phyloP scores from a whole-genome alignment of 2,113 vertebrate genomes.

The Sterna hirundo region DNA sequence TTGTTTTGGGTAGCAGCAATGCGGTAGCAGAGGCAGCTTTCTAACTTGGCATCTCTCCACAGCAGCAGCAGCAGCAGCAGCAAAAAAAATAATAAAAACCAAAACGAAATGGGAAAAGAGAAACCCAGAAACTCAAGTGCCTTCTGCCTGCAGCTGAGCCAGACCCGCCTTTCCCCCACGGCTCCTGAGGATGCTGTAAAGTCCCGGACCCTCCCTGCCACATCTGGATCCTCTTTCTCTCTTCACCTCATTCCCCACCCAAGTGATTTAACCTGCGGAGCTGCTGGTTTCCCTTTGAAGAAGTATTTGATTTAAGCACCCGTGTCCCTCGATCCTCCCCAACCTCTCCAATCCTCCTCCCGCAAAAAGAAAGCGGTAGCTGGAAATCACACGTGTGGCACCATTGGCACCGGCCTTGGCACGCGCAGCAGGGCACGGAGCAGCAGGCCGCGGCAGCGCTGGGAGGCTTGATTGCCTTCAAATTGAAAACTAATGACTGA shows the following conservation, averaged over 20 bases:
- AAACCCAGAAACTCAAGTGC: background rate
- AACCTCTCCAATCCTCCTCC: background rate
- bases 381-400: background rate
- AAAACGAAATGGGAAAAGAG: background rate
- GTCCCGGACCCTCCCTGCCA: background rate
- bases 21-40: background rate
- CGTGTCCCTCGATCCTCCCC: accelerated
- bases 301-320: background rate
- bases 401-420: background rate
- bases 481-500: background rate
- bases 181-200: background rate
- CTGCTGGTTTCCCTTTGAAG: background rate
- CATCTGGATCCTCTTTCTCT: background rate
- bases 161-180: accelerated
- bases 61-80: background rate
- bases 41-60: background rate
- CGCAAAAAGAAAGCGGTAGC: background rate
- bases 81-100: background rate
- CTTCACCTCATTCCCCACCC: background rate
- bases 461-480: background rate
- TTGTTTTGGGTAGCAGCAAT: background rate
- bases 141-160: background rate
- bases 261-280: background rate
- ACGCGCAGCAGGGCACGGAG: background rate
- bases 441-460: accelerated